Percentiles rank a stretch among this genome's conserved stretches.
Conservation (phyloP, 1,140 invertebrate genomes). For the Drosophila pseudoobscura region DNA sequence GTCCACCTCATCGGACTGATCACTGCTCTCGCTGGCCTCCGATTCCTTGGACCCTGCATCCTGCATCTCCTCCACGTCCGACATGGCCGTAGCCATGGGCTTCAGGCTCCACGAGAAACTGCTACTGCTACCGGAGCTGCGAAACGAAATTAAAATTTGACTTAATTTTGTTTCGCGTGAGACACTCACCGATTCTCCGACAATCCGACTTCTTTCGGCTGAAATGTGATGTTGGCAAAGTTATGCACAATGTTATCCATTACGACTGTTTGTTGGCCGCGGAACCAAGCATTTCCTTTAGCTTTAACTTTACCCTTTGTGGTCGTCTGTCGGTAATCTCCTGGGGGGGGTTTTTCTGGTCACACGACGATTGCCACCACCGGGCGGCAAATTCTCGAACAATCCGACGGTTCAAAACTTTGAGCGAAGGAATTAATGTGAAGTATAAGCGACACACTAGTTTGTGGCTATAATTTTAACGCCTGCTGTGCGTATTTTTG, state of each 20-base stretch:
- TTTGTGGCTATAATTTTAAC: too few relatives aligned
- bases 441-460: too few relatives aligned
- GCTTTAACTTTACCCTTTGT: not conserved
- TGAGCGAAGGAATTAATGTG: too few relatives aligned
- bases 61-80: slow-evolving; percentile 53
- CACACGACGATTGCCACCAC: too few relatives aligned
- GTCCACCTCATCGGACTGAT: slow-evolving; percentile 58
- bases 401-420: too few relatives aligned
- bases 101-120: slow-evolving; percentile 47
- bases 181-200: slow-evolving; percentile 53
- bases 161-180: not conserved
- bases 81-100: slow-evolving; percentile 40
- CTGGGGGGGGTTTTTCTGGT: not conserved
- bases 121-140: slow-evolving; percentile 26
- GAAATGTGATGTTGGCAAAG: slow-evolving; percentile 65
- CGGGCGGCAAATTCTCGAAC: too few relatives aligned
- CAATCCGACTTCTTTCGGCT: slow-evolving; percentile 55
- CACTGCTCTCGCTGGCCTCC: slow-evolving; percentile 30
- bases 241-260: slow-evolving; percentile 74
- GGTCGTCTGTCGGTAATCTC: slow-evolving; percentile 18
- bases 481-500: too few relatives aligned
- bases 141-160: not conserved
- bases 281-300: slow-evolving; percentile 17
- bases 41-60: slow-evolving; percentile 23
- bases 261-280: slow-evolving; percentile 40